phyloP scores from a whole-genome alignment of 2,888 invertebrate species.

The Xanthia icteritia region DNA sequence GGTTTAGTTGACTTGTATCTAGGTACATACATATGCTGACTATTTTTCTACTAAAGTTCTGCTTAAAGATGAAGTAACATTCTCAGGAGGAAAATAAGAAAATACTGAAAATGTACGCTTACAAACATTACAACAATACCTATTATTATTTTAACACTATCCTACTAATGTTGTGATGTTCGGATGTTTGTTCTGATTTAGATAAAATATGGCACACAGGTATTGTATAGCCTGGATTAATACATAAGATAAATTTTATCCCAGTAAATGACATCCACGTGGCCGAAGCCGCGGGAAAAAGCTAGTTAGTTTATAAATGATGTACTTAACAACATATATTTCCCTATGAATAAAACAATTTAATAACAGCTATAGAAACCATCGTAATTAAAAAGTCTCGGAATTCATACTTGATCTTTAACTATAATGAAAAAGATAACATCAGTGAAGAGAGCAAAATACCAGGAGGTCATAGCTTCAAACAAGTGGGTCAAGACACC shows the following conservation, averaged over 20 bases:
- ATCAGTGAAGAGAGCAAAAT: slow-evolving; percentile 44
- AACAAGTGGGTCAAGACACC: slow-evolving; percentile 70
- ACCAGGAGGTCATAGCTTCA: slow-evolving; percentile 60
- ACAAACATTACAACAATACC: background rate
- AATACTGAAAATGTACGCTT: background rate
- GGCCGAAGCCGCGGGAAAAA: too few relatives aligned
- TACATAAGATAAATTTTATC: too few relatives aligned
- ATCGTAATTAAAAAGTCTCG: slow-evolving; percentile 38
- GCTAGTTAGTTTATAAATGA: too few relatives aligned
- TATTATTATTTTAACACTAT: background rate
- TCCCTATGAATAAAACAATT: background rate
- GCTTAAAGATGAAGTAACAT: background rate
- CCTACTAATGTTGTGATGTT: too few relatives aligned
- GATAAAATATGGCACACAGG: too few relatives aligned
- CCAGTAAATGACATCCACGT: too few relatives aligned
- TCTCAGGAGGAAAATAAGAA: background rate
- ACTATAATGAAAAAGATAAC: slow-evolving; percentile 54
- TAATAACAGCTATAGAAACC: slow-evolving; percentile 10
- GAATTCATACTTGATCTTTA: slow-evolving; percentile 43
- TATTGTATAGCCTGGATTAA: too few relatives aligned
- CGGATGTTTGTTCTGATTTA: too few relatives aligned
- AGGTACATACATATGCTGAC: background rate
- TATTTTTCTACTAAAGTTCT: background rate
- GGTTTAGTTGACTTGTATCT: background rate
- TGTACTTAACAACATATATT: background rate